A percentile compares a stretch with the other conserved stretches of the same genome.
Evolutionary conservation across 2,113 vertebrate genomes (phyloP).

Genomic region (Amazona vittata): DNA sequence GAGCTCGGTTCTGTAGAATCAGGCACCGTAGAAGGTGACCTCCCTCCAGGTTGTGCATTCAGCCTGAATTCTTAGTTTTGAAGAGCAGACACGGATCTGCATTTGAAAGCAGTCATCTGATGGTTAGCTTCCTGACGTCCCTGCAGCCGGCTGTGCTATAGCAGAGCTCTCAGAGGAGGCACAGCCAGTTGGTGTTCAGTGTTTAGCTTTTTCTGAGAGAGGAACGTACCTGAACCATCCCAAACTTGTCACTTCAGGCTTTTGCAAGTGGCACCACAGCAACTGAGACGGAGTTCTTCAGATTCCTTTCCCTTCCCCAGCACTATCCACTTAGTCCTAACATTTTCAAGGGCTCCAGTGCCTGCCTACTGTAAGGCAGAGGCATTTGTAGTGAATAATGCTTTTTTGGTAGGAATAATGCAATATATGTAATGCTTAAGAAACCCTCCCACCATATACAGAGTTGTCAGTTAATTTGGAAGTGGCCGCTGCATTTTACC

Average conservation of each 20-base stretch:
- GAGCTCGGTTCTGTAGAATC: not conserved
- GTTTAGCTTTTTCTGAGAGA: not conserved
- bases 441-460: not conserved
- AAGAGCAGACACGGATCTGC: not conserved
- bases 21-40: not conserved
- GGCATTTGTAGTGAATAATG: not conserved
- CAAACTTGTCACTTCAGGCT: not conserved
- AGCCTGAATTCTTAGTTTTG: not conserved
- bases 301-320: not conserved
- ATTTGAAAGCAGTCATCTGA: not conserved
- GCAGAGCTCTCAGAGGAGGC: not conserved
- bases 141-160: not conserved
- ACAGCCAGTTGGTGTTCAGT: not conserved
- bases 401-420: not conserved
- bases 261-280: not conserved
- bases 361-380: not conserved
- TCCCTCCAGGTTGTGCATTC: not conserved
- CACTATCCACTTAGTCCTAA: not conserved
- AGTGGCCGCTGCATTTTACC: not conserved
- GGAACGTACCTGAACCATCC: not conserved
- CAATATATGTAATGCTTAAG: not conserved
- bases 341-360: not conserved
- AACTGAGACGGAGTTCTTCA: not conserved
- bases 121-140: not conserved
- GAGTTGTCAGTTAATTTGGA: not conserved